phyloP scores from a whole-genome alignment of 1,140 invertebrate species.

The Drosophila pseudoobscura region DNA sequence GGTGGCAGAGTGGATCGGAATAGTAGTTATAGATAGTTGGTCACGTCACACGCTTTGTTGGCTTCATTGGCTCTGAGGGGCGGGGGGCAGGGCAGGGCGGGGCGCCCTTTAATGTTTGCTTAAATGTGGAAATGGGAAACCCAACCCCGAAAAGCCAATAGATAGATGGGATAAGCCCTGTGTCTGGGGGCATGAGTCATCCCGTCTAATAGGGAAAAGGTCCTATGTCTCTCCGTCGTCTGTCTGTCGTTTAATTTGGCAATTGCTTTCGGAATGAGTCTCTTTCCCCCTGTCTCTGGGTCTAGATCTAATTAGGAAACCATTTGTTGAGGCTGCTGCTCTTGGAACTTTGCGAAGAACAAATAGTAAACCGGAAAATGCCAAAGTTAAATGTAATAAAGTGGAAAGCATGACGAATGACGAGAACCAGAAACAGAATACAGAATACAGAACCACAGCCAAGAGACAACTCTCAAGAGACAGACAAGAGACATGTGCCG shows the following conservation, averaged over 20 bases:
- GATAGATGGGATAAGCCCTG: constrained; percentile 42
- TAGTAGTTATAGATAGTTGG: constrained; percentile 26
- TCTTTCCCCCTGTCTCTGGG: background rate
- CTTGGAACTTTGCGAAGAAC: constrained; percentile 43
- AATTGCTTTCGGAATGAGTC: constrained; percentile 26
- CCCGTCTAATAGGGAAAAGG: constrained; percentile 47
- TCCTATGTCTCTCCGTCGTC: background rate
- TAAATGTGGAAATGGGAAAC: constrained; percentile 33
- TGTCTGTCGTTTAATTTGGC: constrained; percentile 45
- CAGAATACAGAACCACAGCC: constrained; percentile 24
- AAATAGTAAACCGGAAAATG: constrained; percentile 46
- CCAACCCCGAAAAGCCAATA: constrained; percentile 30
- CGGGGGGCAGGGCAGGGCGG: constrained; percentile 9
- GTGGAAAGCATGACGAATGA: constrained; percentile 73
- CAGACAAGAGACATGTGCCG: too few species aligned
- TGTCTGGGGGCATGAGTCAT: constrained; percentile 24
- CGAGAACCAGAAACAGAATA: constrained; percentile 31
- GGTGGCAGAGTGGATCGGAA: constrained; percentile 5
- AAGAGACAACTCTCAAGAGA: constrained; percentile 8
- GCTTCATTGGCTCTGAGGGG: constrained; percentile 53
- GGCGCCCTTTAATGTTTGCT: constrained; percentile 49
- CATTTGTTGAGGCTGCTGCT: constrained; percentile 43
- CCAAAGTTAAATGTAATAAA: constrained; percentile 50
- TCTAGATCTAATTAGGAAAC: constrained; percentile 67
- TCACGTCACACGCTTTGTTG: constrained; percentile 74